Percentiles rank a stretch among this genome's conserved stretches.
Evolutionary conservation across 2,888 invertebrate genomes (phyloP).

Genomic region (Pimpla rufipes): DNA sequence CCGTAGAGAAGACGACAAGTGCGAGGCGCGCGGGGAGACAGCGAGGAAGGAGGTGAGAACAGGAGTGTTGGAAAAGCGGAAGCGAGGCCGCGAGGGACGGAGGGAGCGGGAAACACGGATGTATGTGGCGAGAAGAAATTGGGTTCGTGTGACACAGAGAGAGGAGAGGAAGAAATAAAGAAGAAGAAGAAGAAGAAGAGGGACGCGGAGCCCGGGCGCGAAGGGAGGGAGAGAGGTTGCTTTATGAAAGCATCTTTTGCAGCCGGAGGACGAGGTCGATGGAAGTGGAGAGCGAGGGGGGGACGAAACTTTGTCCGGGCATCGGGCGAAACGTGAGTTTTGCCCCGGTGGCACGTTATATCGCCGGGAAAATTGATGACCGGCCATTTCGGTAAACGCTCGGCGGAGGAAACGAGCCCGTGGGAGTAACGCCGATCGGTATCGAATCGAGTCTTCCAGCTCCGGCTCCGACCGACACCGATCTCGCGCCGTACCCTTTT

Average conservation of each 20-base stretch:
- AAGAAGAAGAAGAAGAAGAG: slow-evolving; percentile 55
- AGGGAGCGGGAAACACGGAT: slow-evolving; percentile 12
- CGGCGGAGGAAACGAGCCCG: slow-evolving; percentile 41
- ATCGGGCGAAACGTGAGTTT: slow-evolving; percentile 32
- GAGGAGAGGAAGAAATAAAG: slow-evolving; percentile 32
- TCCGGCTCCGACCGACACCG: slow-evolving; percentile 27
- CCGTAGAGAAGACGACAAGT: not conserved
- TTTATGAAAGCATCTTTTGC: slow-evolving; percentile 73
- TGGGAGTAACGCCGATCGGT: slow-evolving; percentile 48
- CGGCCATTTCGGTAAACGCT: slow-evolving; percentile 42
- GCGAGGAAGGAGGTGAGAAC: slow-evolving; percentile 27
- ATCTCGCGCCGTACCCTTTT: not conserved
- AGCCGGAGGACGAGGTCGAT: not conserved
- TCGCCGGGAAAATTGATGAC: slow-evolving; percentile 46
- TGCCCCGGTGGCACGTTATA: slow-evolving; percentile 34
- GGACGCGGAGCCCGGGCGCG: slow-evolving; percentile 57
- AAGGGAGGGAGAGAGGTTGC: slow-evolving; percentile 62
- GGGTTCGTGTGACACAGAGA: slow-evolving; percentile 45
- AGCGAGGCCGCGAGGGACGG: slow-evolving; percentile 10
- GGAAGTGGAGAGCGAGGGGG: not conserved
- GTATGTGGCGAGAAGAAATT: slow-evolving; percentile 40
- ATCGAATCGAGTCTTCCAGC: slow-evolving; percentile 44
- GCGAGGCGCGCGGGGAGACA: not conserved
- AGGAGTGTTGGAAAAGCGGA: slow-evolving; percentile 27
- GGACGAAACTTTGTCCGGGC: slow-evolving; percentile 52